Percentiles rank a stretch among this genome's conserved stretches.
These are phyloP conservation scores for Penaeus chinensis DNA, from an alignment of 1,140 invertebrate species.

Conservation along the genomic window DNA sequence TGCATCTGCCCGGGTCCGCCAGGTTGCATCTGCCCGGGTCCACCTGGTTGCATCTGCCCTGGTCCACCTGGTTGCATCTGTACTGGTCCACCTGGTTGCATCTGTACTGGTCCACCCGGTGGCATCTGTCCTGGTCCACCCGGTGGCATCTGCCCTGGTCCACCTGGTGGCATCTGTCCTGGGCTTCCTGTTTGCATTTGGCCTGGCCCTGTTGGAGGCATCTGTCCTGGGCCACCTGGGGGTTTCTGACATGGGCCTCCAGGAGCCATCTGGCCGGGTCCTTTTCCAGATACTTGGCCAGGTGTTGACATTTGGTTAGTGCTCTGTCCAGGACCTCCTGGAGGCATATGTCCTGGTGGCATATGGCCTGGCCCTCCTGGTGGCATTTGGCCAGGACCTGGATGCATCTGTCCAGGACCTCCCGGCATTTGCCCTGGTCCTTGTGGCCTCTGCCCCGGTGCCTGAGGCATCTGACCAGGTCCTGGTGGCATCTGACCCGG, in stretches of 20 bases:
- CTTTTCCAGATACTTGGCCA: slow-evolving; percentile 9
- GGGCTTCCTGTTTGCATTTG: slow-evolving; percentile 32
- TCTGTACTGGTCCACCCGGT: too few relatives aligned
- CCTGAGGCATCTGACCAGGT: slow-evolving; percentile 8
- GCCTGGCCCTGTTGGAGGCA: slow-evolving; percentile 11
- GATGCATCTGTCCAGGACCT: neutral
- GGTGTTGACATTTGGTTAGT: too few relatives aligned
- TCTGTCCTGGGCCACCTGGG: slow-evolving; percentile 21
- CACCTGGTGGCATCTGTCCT: slow-evolving; percentile 36
- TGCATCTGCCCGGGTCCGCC: slow-evolving; percentile 7
- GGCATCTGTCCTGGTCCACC: slow-evolving; percentile 30
- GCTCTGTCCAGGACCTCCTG: slow-evolving; percentile 21
- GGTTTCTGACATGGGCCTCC: slow-evolving; percentile 25
- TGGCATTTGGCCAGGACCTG: slow-evolving; percentile 29
- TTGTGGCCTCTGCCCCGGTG: neutral
- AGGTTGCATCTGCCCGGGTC: neutral
- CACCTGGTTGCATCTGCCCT: too few relatives aligned
- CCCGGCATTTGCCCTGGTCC: slow-evolving; percentile 22
- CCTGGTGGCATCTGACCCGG: slow-evolving; percentile 21
- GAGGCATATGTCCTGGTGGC: slow-evolving; percentile 29
- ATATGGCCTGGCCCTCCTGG: slow-evolving; percentile 20
- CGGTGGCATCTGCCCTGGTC: slow-evolving; percentile 46
- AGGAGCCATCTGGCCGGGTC: too few relatives aligned
- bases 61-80: too few relatives aligned
- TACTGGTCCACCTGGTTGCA: too few relatives aligned